Percentiles rank a stretch among this genome's conserved stretches.
Evolutionary conservation across 2,888 invertebrate species (phyloP).

Genomic region (Thecophora atra): DNA sequence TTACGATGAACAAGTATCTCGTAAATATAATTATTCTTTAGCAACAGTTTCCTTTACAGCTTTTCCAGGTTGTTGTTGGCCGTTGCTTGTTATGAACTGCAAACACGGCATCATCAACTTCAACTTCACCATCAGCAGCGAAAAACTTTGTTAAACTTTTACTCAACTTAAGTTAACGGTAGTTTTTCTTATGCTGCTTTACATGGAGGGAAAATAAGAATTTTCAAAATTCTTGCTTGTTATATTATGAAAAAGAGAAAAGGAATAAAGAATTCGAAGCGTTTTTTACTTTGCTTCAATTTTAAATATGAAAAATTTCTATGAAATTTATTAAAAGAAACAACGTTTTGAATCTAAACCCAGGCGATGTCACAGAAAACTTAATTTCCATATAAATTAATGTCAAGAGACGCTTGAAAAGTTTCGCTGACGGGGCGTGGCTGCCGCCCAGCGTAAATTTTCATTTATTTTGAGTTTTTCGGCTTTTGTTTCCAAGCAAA

Average conservation of each 20-base stretch:
- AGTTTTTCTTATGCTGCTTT: not conserved
- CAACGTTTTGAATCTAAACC: too few species aligned
- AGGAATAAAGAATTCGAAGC: too few species aligned
- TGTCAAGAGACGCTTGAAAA: not conserved
- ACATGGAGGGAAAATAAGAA: not conserved
- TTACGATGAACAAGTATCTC: not conserved
- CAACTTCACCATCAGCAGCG: not conserved
- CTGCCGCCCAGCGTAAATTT: not conserved
- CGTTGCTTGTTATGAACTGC: not conserved
- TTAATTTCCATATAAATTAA: not conserved
- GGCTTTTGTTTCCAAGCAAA: not conserved
- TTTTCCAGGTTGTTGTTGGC: not conserved
- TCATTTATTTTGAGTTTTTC: not conserved
- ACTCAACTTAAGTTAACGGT: not conserved
- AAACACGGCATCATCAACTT: slow-evolving; percentile 12
- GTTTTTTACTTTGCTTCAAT: too few species aligned
- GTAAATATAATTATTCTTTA: not conserved
- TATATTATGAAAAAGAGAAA: not conserved
- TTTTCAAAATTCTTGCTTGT: not conserved
- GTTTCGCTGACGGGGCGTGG: not conserved
- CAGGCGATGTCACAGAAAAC: not conserved
- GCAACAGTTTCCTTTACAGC: not conserved
- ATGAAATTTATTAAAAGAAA: too few species aligned
- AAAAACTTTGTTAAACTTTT: not conserved
- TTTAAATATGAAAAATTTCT: too few species aligned